phyloP scores from a whole-genome alignment of 2,113 vertebrate genomes.

The Platichthys stellatus region DNA sequence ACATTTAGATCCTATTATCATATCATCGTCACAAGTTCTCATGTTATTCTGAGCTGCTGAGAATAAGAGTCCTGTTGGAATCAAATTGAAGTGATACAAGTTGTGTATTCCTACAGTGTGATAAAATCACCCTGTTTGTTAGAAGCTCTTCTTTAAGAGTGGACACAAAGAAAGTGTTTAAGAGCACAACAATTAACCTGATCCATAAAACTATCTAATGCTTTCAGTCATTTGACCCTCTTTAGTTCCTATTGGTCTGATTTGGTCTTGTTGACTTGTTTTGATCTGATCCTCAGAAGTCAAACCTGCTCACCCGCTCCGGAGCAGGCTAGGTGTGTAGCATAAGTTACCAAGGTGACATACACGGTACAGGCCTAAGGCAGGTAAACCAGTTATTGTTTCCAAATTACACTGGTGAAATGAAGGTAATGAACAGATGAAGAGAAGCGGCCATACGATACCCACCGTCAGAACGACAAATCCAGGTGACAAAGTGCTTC shows the following conservation, averaged over 20 bases:
- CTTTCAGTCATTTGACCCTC: too few relatives aligned
- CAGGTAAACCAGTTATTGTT: not conserved
- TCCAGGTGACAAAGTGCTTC: conserved; percentile 92
- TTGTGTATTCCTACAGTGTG: too few relatives aligned
- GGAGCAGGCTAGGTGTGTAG: not conserved
- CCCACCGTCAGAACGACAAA: conserved; percentile 85
- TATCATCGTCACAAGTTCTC: too few relatives aligned
- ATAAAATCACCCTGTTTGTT: too few relatives aligned
- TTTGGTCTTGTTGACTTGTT: not conserved
- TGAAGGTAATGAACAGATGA: not conserved
- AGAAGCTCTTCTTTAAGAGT: too few relatives aligned
- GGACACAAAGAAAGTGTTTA: too few relatives aligned
- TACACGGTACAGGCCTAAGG: not conserved
- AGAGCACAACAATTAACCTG: too few relatives aligned
- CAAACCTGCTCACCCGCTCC: not conserved
- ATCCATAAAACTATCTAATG: too few relatives aligned
- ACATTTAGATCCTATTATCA: too few relatives aligned
- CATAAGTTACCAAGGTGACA: not conserved
- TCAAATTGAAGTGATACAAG: too few relatives aligned
- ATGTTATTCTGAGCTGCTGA: not conserved
- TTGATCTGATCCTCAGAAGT: not conserved
- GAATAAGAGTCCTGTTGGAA: too few relatives aligned
- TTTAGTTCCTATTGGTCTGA: too few relatives aligned
- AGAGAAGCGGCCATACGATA: conserved; percentile 12
- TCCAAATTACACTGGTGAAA: not conserved